These are phyloP conservation scores for Agrochola lychnidis DNA, from an alignment of 2,888 invertebrate genomes.

Conservation along the genomic window DNA sequence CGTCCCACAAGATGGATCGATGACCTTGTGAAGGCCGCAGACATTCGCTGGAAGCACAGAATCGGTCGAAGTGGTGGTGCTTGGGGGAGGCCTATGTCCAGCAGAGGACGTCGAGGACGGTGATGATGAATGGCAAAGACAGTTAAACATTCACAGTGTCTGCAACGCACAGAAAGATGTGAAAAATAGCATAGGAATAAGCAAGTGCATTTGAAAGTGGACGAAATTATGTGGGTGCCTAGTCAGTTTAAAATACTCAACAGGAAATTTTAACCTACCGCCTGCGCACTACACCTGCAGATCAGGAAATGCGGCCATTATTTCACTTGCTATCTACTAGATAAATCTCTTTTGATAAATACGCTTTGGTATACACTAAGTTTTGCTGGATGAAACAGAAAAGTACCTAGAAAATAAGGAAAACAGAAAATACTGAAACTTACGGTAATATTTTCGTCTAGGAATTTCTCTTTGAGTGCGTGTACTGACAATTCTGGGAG, in stretches of 20 bases:
- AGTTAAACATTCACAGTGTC: not conserved
- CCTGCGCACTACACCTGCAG: conserved; percentile 49
- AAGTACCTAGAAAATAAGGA: conserved; percentile 33
- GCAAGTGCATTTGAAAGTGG: not conserved
- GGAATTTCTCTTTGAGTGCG: conserved; percentile 24
- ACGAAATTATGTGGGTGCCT: not conserved
- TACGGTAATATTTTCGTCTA: too few relatives aligned
- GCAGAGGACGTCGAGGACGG: too few relatives aligned
- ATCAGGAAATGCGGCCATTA: conserved; percentile 76
- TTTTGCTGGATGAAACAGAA: conserved; percentile 38
- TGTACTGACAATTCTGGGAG: not conserved
- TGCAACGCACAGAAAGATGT: not conserved
- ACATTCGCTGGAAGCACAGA: too few relatives aligned
- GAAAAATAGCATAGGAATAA: not conserved
- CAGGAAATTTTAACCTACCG: conserved; percentile 64
- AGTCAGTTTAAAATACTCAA: conserved; percentile 38
- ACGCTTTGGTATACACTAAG: conserved; percentile 46
- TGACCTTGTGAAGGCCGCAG: too few relatives aligned
- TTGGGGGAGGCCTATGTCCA: too few relatives aligned
- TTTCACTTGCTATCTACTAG: conserved; percentile 72
- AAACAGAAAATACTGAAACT: conserved; percentile 30
- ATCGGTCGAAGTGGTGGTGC: too few relatives aligned
- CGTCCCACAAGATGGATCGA: too few relatives aligned
- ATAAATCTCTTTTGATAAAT: conserved; percentile 71
- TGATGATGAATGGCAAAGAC: not conserved